Evolutionary conservation across 2,888 invertebrate species (phyloP), one percentile per base, ranked within the genome.

Genomic region (Candidula unifasciata): DNA sequence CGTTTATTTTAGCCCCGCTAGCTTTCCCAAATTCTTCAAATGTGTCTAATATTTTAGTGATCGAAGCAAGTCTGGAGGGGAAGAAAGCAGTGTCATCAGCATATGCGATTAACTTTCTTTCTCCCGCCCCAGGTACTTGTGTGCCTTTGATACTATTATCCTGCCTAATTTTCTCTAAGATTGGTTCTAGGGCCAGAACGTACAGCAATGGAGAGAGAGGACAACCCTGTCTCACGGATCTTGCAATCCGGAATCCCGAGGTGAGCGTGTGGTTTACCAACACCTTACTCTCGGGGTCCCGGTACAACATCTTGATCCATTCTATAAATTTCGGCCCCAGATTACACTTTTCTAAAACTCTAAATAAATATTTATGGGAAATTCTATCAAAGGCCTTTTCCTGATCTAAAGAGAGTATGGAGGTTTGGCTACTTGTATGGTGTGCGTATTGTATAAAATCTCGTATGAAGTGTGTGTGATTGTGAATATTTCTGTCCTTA

Each of bases 41-140:
- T 2, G 33, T 57, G n/a, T 78, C 3, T 3, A 78, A 1, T 18
- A 78, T 78, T 3, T 78, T 78, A 6, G 21, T 21, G 10, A 78
- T 78, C 13, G 78, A 78, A 1, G 21, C 33, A 24, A 21, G 1
- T 16, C 10, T 78, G 30, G 60, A 1, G 21, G 78, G 78, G 18
- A 60, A 60, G 64, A 78, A 78, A 3, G 54, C 10, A 3, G 78
- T 78, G 35, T 78, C 37, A 30, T 78, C 78, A 16, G 78, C 78
- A n/a, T 78, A 64, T 0, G 78, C 78, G 3, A 37, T 60, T 18
- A 57, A 5, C 24, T 78, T 78, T 24, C n/a, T 1, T 33, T 52
- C 30, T 33, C 35, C 78, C 27, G 0, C 21, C 13, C 33, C 78
- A 27, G 60, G 78, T 2, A 78, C n/a, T 35, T 33, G 35, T 2